Percentiles rank a stretch among this genome's conserved stretches.
Evolutionary conservation across 1,140 invertebrate species (phyloP).

Genomic region (Lethrus apterus): DNA sequence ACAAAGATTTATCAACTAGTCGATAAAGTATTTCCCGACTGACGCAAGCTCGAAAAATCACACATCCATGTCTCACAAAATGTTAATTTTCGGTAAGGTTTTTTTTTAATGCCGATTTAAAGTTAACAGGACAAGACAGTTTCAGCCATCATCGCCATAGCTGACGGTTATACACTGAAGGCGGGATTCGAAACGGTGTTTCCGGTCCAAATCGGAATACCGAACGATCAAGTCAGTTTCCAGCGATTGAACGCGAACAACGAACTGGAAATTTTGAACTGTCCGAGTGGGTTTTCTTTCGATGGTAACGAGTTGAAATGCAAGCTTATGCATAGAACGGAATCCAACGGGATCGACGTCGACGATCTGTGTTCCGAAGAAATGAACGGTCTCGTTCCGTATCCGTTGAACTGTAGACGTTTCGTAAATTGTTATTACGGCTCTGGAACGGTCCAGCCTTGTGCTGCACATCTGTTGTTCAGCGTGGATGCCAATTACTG

Average conservation of each 20-base stretch:
- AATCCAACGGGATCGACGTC: too few relatives aligned
- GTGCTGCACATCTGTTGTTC: slow-evolving; percentile 3
- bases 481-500: not conserved
- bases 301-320: slow-evolving; percentile 1
- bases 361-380: not conserved
- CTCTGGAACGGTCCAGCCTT: not conserved
- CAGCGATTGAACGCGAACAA: slow-evolving; percentile 1
- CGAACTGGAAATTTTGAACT: not conserved
- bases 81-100: too few relatives aligned
- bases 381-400: not conserved
- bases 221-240: not conserved
- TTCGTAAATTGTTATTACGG: slow-evolving; percentile 2
- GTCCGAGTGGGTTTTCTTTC: slow-evolving; percentile 3
- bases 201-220: not conserved
- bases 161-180: slow-evolving; percentile 4
- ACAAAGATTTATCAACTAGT: too few relatives aligned
- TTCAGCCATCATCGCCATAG: too few relatives aligned
- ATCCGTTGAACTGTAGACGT: slow-evolving; percentile 1
- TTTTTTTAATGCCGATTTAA: too few relatives aligned
- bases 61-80: too few relatives aligned
- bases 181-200: not conserved
- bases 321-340: not conserved
- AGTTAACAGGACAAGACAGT: too few relatives aligned
- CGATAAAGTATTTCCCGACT: too few relatives aligned
- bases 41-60: too few relatives aligned